phyloP scores from a whole-genome alignment of 2,797 vertebrate genomes.

The Lacerta bilineata region DNA sequence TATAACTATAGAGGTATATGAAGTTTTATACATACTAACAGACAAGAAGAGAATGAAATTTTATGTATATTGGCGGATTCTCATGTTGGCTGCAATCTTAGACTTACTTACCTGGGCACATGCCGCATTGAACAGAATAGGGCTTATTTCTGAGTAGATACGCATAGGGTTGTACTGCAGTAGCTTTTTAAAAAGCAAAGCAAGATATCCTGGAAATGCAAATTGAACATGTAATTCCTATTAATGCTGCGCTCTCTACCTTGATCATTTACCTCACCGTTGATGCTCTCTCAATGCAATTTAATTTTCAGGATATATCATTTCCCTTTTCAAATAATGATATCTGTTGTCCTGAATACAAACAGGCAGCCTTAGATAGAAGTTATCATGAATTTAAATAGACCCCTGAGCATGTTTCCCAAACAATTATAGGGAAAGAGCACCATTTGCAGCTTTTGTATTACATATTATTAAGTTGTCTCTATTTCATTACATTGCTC shows the following conservation, averaged over 20 bases:
- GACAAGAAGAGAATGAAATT: constrained; percentile 5
- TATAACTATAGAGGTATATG: not conserved
- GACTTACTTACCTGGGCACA: no score
- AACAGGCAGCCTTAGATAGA: constrained; percentile 47
- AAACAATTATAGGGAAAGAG: constrained; percentile 14
- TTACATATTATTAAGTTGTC: constrained; percentile 38
- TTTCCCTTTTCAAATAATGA: constrained; percentile 51
- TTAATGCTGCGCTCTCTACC: constrained; percentile 47
- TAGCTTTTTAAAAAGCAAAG: constrained; percentile 38
- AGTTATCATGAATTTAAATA: constrained; percentile 50
- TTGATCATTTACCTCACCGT: constrained; percentile 60
- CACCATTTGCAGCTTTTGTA: constrained; percentile 27
- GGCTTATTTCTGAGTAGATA: no score
- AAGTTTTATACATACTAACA: no score
- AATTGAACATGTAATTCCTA: constrained; percentile 50
- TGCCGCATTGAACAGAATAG: no score
- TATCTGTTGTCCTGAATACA: constrained; percentile 45
- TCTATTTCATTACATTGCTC: constrained; percentile 42
- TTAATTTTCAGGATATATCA: constrained; percentile 49
- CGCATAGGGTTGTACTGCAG: not conserved
- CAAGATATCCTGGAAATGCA: constrained; percentile 12
- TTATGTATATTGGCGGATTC: not conserved
- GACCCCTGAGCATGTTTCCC: constrained; percentile 33
- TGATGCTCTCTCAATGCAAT: constrained; percentile 43
- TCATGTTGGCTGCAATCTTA: not conserved